Evolutionary conservation across 2,888 invertebrate species (phyloP).

Genomic region (Aricia artaxerxes): DNA sequence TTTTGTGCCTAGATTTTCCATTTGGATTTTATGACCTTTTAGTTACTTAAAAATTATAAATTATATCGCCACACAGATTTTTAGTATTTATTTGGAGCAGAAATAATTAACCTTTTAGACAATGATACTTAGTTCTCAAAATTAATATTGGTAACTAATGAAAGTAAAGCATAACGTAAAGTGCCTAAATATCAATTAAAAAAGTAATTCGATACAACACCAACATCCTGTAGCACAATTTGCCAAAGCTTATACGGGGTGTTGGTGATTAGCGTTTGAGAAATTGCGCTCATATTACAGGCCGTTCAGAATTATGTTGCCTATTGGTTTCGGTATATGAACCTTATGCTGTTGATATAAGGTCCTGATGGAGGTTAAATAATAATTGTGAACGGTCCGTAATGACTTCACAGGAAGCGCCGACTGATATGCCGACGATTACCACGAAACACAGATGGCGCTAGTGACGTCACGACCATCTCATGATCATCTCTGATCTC

Average conservation of each 20-base stretch:
- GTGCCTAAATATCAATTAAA: background rate
- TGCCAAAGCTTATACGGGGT: background rate
- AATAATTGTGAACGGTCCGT: background rate
- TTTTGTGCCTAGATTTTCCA: too few relatives aligned
- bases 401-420: slow-evolving; percentile 11
- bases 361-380: background rate
- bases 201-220: background rate
- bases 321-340: too few relatives aligned
- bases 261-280: slow-evolving; percentile 1
- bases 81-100: too few relatives aligned
- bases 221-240: background rate
- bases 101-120: background rate
- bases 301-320: too few relatives aligned
- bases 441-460: slow-evolving; percentile 7
- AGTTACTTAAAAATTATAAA: too few relatives aligned
- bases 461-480: background rate
- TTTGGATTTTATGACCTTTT: too few relatives aligned
- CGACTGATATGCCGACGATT: background rate
- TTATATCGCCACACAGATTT: too few relatives aligned
- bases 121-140: background rate
- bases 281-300: background rate
- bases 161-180: too few relatives aligned
- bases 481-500: background rate
- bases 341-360: too few relatives aligned
- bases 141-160: background rate